A percentile compares a stretch with the other conserved stretches of the same genome.
These are phyloP conservation scores for Embiotoca jacksoni DNA, from an alignment of 2,113 vertebrate species.

Conservation along the genomic window DNA sequence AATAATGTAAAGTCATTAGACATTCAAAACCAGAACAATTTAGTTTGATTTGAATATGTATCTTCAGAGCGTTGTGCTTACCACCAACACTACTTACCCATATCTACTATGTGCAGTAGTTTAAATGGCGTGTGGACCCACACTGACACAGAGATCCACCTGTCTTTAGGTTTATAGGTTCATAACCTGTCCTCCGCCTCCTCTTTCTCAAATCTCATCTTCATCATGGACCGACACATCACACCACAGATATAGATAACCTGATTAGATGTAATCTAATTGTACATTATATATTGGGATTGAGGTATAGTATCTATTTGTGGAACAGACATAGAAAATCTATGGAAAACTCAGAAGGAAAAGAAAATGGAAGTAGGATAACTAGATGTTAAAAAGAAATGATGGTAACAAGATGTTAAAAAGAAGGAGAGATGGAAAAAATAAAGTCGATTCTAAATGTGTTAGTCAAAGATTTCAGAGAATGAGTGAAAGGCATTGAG, in stretches of 20 bases:
- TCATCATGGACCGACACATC: conserved; percentile 19
- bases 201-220: not conserved
- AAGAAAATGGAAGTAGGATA: not conserved
- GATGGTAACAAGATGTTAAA: conserved; percentile 10
- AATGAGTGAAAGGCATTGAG: conserved; percentile 64
- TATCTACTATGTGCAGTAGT: conserved; percentile 1
- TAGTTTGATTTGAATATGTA: not conserved
- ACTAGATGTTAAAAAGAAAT: not conserved
- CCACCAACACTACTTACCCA: not conserved
- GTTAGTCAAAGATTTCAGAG: conserved; percentile 53
- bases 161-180: not conserved
- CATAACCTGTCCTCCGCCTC: conserved; percentile 5
- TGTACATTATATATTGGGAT: not conserved
- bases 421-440: conserved; percentile 16
- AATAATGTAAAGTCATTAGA: not conserved
- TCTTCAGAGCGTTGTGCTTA: not conserved
- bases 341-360: not conserved
- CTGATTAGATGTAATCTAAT: conserved; percentile 18
- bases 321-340: not conserved
- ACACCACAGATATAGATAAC: conserved; percentile 5
- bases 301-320: not conserved
- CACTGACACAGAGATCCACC: not conserved
- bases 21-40: not conserved
- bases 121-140: conserved; percentile 4
- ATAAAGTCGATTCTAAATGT: conserved; percentile 41